A percentile compares a stretch with the other conserved stretches of the same genome.
Evolutionary conservation across 2,113 vertebrate species (phyloP).

Genomic region (Etia nguti): DNA sequence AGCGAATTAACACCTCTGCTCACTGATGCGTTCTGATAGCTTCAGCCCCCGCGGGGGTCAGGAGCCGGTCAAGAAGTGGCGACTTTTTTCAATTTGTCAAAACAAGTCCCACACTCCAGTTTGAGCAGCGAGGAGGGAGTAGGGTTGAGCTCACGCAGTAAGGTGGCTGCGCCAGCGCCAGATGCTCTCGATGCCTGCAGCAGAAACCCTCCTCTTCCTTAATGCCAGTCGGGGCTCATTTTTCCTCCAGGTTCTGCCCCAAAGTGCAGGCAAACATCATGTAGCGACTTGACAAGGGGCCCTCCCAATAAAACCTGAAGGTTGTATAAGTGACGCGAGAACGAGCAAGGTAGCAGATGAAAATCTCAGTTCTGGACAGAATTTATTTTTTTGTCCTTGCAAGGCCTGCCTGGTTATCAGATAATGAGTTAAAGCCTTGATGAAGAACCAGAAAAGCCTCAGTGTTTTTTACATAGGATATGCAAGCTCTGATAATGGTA

Average conservation of each 20-base stretch:
- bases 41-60: conserved; percentile 16
- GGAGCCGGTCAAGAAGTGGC: conserved; percentile 13
- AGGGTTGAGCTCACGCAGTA: not conserved
- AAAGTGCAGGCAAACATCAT: not conserved
- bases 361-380: not conserved
- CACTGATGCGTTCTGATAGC: conserved; percentile 43
- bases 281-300: not conserved
- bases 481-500: conserved; percentile 18
- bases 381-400: not conserved
- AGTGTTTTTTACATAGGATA: conserved; percentile 16
- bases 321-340: not conserved
- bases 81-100: conserved; percentile 16
- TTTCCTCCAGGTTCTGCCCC: not conserved
- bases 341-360: not conserved
- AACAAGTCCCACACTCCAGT: not conserved
- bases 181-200: not conserved
- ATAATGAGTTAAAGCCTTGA: not conserved
- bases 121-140: not conserved
- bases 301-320: not conserved
- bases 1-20: conserved; percentile 25
- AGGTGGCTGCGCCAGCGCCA: not conserved
- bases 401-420: not conserved
- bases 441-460: conserved; percentile 29
- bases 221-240: not conserved
- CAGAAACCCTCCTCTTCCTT: not conserved